Evolutionary conservation across 2,113 vertebrate species (phyloP).

Genomic region (Catharus minimus): DNA sequence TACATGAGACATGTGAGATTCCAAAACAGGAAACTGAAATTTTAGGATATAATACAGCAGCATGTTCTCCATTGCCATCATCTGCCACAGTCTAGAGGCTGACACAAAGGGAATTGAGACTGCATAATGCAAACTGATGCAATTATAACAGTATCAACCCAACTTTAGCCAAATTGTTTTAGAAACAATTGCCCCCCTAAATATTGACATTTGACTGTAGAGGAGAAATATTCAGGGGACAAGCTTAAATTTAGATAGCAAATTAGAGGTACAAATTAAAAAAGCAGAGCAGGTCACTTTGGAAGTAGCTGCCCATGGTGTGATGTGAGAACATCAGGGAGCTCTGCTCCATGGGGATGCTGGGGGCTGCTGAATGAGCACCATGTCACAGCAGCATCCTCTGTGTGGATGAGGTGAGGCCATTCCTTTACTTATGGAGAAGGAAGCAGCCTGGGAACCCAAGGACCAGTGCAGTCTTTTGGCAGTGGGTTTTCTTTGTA

Average conservation of each 20-base stretch:
- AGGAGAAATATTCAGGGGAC: not conserved
- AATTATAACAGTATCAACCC: not conserved
- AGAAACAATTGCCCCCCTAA: not conserved
- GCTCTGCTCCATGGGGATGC: not conserved
- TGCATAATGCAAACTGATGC: not conserved
- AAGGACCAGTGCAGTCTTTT: not conserved
- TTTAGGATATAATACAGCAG: not conserved
- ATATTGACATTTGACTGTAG: not conserved
- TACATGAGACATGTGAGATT: not conserved
- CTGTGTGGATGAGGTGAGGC: not conserved
- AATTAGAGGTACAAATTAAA: not conserved
- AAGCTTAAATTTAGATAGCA: constrained; percentile 11
- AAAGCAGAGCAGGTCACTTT: not conserved
- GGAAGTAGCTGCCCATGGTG: not conserved
- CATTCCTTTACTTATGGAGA: not conserved
- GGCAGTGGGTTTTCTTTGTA: not conserved
- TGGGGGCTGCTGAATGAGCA: not conserved
- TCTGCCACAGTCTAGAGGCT: not conserved
- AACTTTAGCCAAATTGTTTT: not conserved
- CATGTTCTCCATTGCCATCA: not conserved
- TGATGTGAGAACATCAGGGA: rapidly evolving
- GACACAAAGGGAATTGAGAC: not conserved
- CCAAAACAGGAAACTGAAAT: constrained; percentile 10
- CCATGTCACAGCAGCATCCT: rapidly evolving
- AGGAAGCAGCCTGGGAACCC: not conserved